A percentile compares a stretch with the other conserved stretches of the same genome.
These are phyloP conservation scores for Hesperophylax magnus DNA, from an alignment of 1,140 invertebrate genomes.

Conservation along the genomic window DNA sequence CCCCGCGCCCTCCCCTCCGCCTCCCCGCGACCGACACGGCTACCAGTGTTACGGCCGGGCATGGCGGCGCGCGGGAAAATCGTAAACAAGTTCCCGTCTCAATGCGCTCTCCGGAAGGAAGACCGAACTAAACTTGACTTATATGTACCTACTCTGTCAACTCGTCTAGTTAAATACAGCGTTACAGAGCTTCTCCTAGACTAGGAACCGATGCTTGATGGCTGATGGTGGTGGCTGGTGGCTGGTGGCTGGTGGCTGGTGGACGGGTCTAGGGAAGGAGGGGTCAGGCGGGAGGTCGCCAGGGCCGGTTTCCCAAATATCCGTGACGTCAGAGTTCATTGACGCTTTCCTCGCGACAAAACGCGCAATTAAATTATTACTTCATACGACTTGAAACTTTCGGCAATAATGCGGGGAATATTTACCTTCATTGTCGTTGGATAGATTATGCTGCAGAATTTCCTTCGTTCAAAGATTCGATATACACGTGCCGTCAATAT, in stretches of 20 bases:
- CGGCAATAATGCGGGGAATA: too few relatives aligned
- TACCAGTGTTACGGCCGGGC: constrained; percentile 34
- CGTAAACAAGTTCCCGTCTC: constrained; percentile 29
- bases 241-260: too few relatives aligned
- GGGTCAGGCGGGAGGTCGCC: not conserved
- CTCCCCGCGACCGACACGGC: constrained; percentile 10
- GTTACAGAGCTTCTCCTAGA: too few relatives aligned
- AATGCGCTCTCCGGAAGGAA: not conserved
- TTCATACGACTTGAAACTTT: too few relatives aligned
- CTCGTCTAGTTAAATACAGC: not conserved
- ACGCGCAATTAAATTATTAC: not conserved
- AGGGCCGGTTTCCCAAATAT: not conserved
- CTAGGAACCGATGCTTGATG: too few relatives aligned
- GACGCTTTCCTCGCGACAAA: not conserved
- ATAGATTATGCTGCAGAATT: too few relatives aligned
- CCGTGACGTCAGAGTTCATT: constrained; percentile 16
- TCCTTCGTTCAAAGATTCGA: too few relatives aligned
- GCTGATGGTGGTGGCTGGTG: too few relatives aligned
- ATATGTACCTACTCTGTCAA: not conserved
- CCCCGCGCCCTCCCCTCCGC: not conserved
- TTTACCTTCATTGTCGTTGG: too few relatives aligned
- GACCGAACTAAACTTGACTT: not conserved
- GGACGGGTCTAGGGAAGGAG: too few relatives aligned
- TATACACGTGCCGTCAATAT: too few relatives aligned
- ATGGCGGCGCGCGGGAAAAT: constrained; percentile 9